phyloP scores from a whole-genome alignment of 1,140 invertebrate species.

The Onthophagus taurus region DNA sequence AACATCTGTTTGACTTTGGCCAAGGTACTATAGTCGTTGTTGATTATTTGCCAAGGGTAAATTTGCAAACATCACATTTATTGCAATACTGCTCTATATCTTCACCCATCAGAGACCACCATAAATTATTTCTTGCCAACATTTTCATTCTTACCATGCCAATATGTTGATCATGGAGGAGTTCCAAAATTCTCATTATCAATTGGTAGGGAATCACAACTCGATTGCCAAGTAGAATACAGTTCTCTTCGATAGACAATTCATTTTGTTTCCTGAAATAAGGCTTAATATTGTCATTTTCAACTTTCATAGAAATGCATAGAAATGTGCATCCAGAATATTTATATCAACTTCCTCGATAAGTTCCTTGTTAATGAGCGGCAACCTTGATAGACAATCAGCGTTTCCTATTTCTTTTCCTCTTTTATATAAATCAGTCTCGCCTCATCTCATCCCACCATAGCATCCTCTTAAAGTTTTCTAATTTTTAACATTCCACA shows the following conservation, averaged over 20 bases:
- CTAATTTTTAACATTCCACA: too few species aligned
- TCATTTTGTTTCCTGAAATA: conserved; percentile 1
- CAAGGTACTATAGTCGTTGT: conserved; percentile 3
- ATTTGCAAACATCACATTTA: conserved; percentile 13
- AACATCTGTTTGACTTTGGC: conserved; percentile 6
- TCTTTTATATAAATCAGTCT: conserved; percentile 14
- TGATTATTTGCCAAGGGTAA: background rate
- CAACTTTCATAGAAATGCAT: too few species aligned
- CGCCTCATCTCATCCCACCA: too few species aligned
- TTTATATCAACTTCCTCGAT: too few species aligned
- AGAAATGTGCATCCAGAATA: too few species aligned
- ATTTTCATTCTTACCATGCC: conserved; percentile 13
- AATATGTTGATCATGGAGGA: conserved; percentile 10
- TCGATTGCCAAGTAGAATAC: background rate
- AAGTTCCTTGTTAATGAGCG: too few species aligned
- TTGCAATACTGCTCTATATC: conserved; percentile 20
- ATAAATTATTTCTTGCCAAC: background rate
- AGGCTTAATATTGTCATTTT: background rate
- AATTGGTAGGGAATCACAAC: conserved; percentile 5
- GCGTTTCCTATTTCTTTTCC: conserved; percentile 12
- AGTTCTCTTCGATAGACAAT: conserved; percentile 4
- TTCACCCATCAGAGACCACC: conserved; percentile 10
- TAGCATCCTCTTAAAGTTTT: too few species aligned
- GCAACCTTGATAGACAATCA: conserved; percentile 11
- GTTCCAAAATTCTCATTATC: background rate